Evolutionary conservation across 2,113 vertebrate genomes (phyloP).

Genomic region (Machaerirhynchus nigripectus): DNA sequence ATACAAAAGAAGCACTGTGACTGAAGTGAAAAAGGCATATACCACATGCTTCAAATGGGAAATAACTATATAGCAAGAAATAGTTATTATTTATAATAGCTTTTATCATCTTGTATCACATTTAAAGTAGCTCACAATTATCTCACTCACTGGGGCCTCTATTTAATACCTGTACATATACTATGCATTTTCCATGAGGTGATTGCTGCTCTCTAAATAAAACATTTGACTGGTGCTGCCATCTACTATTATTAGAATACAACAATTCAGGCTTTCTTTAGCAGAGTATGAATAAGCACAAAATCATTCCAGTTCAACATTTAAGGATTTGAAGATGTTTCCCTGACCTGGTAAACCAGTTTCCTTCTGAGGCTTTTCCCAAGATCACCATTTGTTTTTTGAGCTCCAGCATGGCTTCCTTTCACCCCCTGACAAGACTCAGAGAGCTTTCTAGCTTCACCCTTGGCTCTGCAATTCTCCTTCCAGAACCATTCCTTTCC

Average conservation of each 20-base stretch:
- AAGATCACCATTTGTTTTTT: not conserved
- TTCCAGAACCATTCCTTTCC: not conserved
- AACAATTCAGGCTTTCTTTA: not conserved
- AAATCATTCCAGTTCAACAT: not conserved
- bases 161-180: not conserved
- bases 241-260: not conserved
- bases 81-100: not conserved
- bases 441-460: not conserved
- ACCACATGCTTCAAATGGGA: not conserved
- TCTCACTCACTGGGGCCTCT: not conserved
- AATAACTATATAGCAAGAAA: not conserved
- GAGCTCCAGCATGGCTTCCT: not conserved
- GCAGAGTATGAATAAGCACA: not conserved
- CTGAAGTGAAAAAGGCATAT: not conserved
- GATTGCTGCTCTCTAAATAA: not conserved
- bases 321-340: not conserved
- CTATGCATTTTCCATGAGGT: not conserved
- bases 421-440: not conserved
- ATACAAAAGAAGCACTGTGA: not conserved
- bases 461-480: not conserved
- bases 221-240: not conserved
- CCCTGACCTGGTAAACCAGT: not conserved
- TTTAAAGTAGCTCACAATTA: not conserved
- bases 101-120: not conserved
- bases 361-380: not conserved